phyloP scores from a whole-genome alignment of 1,140 invertebrate species.

The Brachionus rotundiformis region DNA sequence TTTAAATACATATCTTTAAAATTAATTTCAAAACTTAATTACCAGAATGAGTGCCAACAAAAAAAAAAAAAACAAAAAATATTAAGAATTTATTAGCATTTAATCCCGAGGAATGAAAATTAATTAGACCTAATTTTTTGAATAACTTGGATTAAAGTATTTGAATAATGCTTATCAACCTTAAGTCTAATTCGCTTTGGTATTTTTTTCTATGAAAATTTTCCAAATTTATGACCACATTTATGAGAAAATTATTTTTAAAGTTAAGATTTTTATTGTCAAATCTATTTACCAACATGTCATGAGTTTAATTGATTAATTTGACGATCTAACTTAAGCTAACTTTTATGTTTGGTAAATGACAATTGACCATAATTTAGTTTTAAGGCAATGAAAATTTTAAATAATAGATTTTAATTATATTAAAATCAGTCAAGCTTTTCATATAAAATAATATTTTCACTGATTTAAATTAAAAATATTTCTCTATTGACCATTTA shows the following conservation, averaged over 20 bases:
- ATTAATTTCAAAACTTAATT: constrained; percentile 4
- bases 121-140: background rate
- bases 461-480: background rate
- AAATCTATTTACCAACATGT: constrained; percentile 2
- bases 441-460: background rate
- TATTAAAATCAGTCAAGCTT: constrained; percentile 30
- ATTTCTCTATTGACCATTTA: background rate
- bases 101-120: no score
- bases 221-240: background rate
- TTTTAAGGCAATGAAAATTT: background rate
- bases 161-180: background rate
- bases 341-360: background rate
- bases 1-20: background rate
- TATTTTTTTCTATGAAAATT: background rate
- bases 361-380: background rate
- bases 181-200: background rate
- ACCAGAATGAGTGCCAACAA: background rate
- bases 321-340: background rate
- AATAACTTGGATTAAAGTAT: background rate
- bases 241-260: background rate
- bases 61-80: background rate
- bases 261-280: background rate
- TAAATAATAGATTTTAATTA: background rate
- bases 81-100: no score
- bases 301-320: constrained; percentile 33